phyloP scores from a whole-genome alignment of 2,888 invertebrate species.

The Acronicta leporina region DNA sequence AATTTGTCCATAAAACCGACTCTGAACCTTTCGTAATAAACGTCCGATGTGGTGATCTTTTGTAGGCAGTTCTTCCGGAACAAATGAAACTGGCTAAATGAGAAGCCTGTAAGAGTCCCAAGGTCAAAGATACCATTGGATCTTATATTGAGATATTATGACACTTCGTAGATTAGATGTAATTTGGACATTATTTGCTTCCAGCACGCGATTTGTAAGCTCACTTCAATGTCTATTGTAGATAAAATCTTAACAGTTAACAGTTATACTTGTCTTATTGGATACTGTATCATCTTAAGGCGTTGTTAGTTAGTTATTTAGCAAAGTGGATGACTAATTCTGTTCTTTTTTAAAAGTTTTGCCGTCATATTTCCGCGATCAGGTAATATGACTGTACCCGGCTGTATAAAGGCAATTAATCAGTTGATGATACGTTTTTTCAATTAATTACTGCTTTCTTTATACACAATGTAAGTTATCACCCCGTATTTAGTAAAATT shows the following conservation, averaged over 20 bases:
- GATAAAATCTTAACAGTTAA: too few relatives aligned
- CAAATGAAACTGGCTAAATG: slow-evolving; percentile 50
- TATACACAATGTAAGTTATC: background rate
- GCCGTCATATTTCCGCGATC: too few relatives aligned
- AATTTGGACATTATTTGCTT: slow-evolving; percentile 23
- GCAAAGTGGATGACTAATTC: too few relatives aligned
- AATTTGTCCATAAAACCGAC: slow-evolving; percentile 57
- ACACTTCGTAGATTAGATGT: slow-evolving; percentile 37
- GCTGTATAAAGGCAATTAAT: too few relatives aligned
- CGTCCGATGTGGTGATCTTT: slow-evolving; percentile 53
- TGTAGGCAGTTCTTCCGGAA: slow-evolving; percentile 50
- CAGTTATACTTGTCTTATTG: background rate
- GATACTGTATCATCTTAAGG: too few relatives aligned
- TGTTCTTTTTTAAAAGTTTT: too few relatives aligned
- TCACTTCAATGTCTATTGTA: slow-evolving; percentile 3
- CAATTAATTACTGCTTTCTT: background rate
- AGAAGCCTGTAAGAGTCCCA: slow-evolving; percentile 34
- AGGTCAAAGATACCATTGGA: slow-evolving; percentile 53
- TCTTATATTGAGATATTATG: slow-evolving; percentile 45
- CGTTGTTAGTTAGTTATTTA: too few relatives aligned
- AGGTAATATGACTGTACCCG: too few relatives aligned
- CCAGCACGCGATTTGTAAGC: slow-evolving; percentile 9
- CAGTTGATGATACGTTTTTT: background rate
- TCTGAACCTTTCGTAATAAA: slow-evolving; percentile 55
- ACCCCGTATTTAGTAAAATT: background rate